Percentiles rank a stretch among this genome's conserved stretches.
phyloP scores from a whole-genome alignment of 2,797 vertebrate genomes.

The Aulostomus chinensis region DNA sequence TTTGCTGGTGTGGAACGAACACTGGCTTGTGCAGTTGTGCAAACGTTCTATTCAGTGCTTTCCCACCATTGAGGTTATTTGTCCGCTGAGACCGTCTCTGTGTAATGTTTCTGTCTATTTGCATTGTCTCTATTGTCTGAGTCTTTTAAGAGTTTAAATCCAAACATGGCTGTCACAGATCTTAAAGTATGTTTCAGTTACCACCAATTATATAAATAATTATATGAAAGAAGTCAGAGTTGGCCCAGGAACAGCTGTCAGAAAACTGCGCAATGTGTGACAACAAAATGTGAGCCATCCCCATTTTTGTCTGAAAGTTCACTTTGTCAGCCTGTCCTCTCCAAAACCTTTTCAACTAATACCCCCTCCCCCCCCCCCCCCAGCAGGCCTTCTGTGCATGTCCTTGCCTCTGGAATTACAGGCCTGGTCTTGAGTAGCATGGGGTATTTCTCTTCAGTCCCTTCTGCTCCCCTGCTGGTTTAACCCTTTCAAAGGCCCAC shows the following conservation, averaged over 20 bases:
- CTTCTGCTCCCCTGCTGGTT: constrained; percentile 49
- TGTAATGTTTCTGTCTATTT: not conserved
- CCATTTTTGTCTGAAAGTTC: not conserved
- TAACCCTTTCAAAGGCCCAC: constrained; percentile 63
- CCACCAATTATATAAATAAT: not conserved
- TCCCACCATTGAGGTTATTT: not conserved
- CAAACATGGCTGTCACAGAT: not conserved
- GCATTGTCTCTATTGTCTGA: not conserved
- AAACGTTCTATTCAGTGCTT: constrained; percentile 9
- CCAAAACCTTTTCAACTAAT: no score
- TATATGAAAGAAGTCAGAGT: not conserved
- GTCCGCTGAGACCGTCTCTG: not conserved
- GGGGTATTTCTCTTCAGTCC: constrained; percentile 56
- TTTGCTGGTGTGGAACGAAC: constrained; percentile 16
- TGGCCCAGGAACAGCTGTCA: not conserved
- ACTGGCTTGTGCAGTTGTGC: constrained; percentile 2
- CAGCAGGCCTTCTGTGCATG: constrained; percentile 37
- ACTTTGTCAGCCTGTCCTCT: not conserved
- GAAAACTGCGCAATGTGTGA: not conserved
- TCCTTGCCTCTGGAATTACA: constrained; percentile 60
- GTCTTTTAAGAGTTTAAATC: not conserved
- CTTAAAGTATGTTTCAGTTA: not conserved
- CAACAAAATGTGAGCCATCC: not conserved
- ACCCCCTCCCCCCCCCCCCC: constrained; percentile 5
- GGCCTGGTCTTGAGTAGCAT: constrained; percentile 68